These are phyloP conservation scores for Sisyra nigra DNA, from an alignment of 2,888 invertebrate genomes.

Conservation along the genomic window DNA sequence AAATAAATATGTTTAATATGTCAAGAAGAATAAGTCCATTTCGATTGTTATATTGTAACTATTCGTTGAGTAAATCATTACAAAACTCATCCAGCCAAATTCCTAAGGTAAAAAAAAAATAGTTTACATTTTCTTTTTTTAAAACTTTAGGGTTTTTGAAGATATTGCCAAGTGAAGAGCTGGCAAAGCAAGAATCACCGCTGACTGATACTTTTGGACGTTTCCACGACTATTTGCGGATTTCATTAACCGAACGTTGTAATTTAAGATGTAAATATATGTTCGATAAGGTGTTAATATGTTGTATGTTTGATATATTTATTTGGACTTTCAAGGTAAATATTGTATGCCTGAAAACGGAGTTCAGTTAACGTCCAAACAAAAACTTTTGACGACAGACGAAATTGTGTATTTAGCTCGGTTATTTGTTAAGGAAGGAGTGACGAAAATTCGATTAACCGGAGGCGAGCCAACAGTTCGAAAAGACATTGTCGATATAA, in stretches of 20 bases:
- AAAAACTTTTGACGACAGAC: conserved; percentile 55
- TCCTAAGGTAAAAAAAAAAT: too few relatives aligned
- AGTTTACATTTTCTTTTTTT: too few relatives aligned
- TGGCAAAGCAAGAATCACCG: conserved; percentile 16
- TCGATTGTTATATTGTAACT: too few relatives aligned
- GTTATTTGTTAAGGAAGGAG: conserved; percentile 77
- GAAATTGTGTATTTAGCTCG: conserved; percentile 68
- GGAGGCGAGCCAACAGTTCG: conserved; percentile 95
- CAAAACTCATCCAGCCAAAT: too few relatives aligned
- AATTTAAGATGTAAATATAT: conserved; percentile 81
- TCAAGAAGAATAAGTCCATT: too few relatives aligned
- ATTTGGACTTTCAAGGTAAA: conserved; percentile 42
- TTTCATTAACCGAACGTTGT: conserved; percentile 91
- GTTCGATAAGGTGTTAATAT: too few relatives aligned
- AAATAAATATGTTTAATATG: too few relatives aligned
- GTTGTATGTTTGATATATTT: background rate
- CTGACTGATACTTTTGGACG: conserved; percentile 75
- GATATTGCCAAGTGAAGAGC: too few relatives aligned
- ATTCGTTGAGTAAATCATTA: too few relatives aligned
- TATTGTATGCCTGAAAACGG: conserved; percentile 99
- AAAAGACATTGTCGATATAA: conserved; percentile 68
- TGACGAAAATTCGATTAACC: conserved; percentile 85
- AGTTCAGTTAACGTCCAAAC: conserved; percentile 61
- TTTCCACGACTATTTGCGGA: conserved; percentile 81
- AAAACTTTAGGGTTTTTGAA: too few relatives aligned